A percentile compares a stretch with the other conserved stretches of the same genome.
These are phyloP conservation scores for Serripes groenlandicus DNA, from an alignment of 2,888 invertebrate species.

Conservation along the genomic window DNA sequence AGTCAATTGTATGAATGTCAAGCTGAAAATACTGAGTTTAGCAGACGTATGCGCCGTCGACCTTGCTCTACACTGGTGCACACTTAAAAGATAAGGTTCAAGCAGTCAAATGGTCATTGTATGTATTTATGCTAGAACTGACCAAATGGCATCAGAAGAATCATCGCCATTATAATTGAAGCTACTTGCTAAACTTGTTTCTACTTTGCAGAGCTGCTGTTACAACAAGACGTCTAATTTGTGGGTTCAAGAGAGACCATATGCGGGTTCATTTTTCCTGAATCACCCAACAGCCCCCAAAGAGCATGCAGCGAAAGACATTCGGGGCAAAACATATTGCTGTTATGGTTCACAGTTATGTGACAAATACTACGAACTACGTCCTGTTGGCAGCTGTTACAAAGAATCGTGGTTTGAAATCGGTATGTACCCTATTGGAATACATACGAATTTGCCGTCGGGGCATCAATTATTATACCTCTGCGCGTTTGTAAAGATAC, in stretches of 20 bases:
- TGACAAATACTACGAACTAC: slow-evolving; percentile 37
- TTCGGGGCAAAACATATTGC: slow-evolving; percentile 22
- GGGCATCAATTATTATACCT: too few species aligned
- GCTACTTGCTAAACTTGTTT: neutral
- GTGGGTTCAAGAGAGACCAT: slow-evolving; percentile 32
- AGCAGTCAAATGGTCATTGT: neutral
- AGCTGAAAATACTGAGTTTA: too few species aligned
- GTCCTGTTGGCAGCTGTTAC: slow-evolving; percentile 32
- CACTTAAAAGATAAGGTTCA: neutral
- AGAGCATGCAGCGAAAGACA: slow-evolving; percentile 30
- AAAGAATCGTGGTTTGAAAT: slow-evolving; percentile 18
- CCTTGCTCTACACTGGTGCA: too few species aligned
- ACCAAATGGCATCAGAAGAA: neutral
- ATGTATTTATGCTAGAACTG: neutral
- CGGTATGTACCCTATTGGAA: too few species aligned
- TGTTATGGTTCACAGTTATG: slow-evolving; percentile 31
- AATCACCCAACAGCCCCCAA: slow-evolving; percentile 26
- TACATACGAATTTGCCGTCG: too few species aligned
- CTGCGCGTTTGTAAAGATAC: too few species aligned
- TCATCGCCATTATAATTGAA: neutral
- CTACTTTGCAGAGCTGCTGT: slow-evolving; percentile 45
- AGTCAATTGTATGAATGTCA: too few species aligned
- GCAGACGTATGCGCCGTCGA: too few species aligned
- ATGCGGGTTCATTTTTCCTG: slow-evolving; percentile 31
- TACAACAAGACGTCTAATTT: slow-evolving; percentile 22